Evolutionary conservation across 1,140 invertebrate genomes (phyloP).

Genomic region (Panulirus ornatus): DNA sequence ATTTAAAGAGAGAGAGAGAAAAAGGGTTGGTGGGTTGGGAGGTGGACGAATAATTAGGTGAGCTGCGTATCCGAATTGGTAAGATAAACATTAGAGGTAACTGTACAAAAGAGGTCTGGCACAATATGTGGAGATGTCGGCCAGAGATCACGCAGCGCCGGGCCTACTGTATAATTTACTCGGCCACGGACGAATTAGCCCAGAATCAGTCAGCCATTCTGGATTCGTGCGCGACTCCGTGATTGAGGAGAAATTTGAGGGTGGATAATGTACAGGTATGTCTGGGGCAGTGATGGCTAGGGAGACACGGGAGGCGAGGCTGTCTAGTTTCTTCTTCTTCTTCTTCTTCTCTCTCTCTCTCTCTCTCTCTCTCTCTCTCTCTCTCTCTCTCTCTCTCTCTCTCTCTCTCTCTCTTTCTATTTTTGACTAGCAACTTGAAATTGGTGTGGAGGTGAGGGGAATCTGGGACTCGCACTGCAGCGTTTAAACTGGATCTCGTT

Average conservation of each 20-base stretch:
- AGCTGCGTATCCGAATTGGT: not conserved
- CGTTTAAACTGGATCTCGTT: too few relatives aligned
- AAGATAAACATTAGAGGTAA: conserved; percentile 5
- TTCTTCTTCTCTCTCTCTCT: not conserved
- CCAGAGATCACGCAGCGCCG: not conserved
- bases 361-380: too few relatives aligned
- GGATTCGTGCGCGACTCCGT: not conserved
- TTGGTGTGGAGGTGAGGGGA: too few relatives aligned
- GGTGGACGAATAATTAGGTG: not conserved
- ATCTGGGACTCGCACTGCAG: too few relatives aligned
- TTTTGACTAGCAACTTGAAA: too few relatives aligned
- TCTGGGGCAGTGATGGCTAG: not conserved
- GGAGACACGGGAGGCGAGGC: not conserved
- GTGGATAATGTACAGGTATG: not conserved
- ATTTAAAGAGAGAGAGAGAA: not conserved
- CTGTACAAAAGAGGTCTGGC: not conserved
- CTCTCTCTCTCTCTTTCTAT: too few relatives aligned
- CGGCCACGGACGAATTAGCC: not conserved
- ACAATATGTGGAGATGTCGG: not conserved
- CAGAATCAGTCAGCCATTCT: not conserved
- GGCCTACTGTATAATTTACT: not conserved
- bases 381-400: not conserved
- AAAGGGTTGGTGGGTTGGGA: not conserved
- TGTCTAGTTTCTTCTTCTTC: not conserved
- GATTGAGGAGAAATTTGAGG: conserved; percentile 4